Base-by-base conservation (phyloP, 2,888 invertebrate genomes). In the Meta bourneti region DNA sequence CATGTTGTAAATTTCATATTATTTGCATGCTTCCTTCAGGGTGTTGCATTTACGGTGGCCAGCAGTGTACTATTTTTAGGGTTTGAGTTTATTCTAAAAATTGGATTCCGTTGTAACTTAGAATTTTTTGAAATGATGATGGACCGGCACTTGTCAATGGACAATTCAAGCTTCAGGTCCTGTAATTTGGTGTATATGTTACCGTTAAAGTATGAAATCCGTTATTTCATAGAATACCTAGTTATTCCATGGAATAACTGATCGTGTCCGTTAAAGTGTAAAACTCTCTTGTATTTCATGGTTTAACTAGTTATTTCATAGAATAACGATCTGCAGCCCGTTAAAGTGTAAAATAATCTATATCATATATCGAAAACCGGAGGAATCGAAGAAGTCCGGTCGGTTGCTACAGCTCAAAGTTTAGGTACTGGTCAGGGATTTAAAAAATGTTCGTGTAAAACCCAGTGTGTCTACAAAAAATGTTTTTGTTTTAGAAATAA, bases 371-470 rank as follows among this genome's bases (percentile, higher is more conserved):
- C n/a, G n/a, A n/a, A n/a, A n/a, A n/a, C n/a, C n/a, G n/a, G n/a
- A n/a, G n/a, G n/a, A n/a, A n/a, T n/a, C n/a, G n/a, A n/a, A n/a
- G n/a, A n/a, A n/a, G n/a, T 89, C 89, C 82, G 89, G 82, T 89
- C 83, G 78, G 89, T 89, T 89, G 89, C 89, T 89, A 83, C 89
- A 89, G 89, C 89, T 89, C 89, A 89, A 89, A 89, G 83, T 89
- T 89, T 89, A 89, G 83, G 89, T 78, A 83, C 88, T 81, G 88
- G 88, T 88, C 88, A 88, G 88, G 80, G 80, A 88, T 80, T 88
- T 88, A 89, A 83, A 89, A 89, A 89, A 89, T 83, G 78, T 89
- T 89, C 89, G 83, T 89, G 89, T 89, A 89, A 83, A 89, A 89
- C 83, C 78, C 89, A 83, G 83, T 89, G 89, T 89, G 83, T 83